These are phyloP conservation scores for Cephus spinipes DNA, from an alignment of 2,888 invertebrate species.

Conservation along the genomic window DNA sequence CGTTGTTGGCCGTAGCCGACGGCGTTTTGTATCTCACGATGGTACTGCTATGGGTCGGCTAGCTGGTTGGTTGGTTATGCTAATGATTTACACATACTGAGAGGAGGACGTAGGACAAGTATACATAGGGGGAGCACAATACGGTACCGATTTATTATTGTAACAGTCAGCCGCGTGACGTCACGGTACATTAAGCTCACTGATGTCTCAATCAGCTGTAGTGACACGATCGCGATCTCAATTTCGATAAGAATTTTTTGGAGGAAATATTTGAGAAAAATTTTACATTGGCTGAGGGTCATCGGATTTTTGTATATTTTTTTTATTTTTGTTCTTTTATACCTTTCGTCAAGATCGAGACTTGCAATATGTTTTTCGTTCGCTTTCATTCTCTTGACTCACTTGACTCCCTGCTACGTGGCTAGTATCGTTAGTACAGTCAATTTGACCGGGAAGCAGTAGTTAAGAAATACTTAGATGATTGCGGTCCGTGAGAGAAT, in stretches of 20 bases:
- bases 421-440: slow-evolving; percentile 39
- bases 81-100: slow-evolving; percentile 42
- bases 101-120: neutral
- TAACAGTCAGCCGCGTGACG: slow-evolving; percentile 51
- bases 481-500: slow-evolving; percentile 59
- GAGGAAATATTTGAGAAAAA: neutral
- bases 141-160: slow-evolving; percentile 56
- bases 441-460: slow-evolving; percentile 38
- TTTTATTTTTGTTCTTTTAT: neutral
- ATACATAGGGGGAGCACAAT: slow-evolving; percentile 43
- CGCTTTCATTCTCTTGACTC: neutral
- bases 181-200: slow-evolving; percentile 49
- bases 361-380: neutral
- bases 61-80: slow-evolving; percentile 51
- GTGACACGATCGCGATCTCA: slow-evolving; percentile 36
- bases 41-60: slow-evolving; percentile 7
- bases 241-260: slow-evolving; percentile 24
- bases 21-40: slow-evolving; percentile 15
- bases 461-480: slow-evolving; percentile 62
- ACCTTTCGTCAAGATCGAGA: neutral
- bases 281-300: neutral
- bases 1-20: slow-evolving; percentile 6
- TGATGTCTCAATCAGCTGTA: slow-evolving; percentile 29
- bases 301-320: neutral
- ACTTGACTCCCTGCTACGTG: neutral